Percentiles rank a stretch among this genome's conserved stretches.
phyloP scores from a whole-genome alignment of 1,140 invertebrate species.

The Aphelenchoides avenae region DNA sequence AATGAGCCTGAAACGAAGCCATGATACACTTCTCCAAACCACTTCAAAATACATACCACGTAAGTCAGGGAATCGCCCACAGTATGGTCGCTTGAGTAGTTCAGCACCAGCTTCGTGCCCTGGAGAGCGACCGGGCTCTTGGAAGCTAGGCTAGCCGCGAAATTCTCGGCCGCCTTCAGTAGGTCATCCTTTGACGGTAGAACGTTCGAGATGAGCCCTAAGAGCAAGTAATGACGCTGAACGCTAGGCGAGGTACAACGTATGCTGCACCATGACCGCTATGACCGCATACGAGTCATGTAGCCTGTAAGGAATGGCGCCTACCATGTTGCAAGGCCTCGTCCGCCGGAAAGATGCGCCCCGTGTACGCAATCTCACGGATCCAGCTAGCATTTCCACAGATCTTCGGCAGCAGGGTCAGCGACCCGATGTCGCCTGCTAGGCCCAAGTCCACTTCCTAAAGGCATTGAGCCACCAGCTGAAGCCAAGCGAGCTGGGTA shows the following conservation, averaged over 20 bases:
- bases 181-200: constrained; percentile 19
- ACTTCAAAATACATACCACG: no score
- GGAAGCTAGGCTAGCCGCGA: constrained; percentile 74
- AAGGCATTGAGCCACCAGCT: constrained; percentile 12
- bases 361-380: constrained; percentile 80
- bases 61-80: constrained; percentile 57
- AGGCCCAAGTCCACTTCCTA: constrained; percentile 68
- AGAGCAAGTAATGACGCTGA: constrained; percentile 5
- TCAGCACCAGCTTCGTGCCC: constrained; percentile 71
- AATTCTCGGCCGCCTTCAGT: constrained; percentile 64
- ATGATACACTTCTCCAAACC: no score
- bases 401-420: constrained; percentile 87
- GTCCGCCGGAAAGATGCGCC: constrained; percentile 71
- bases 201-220: constrained; percentile 17
- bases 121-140: constrained; percentile 91
- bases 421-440: constrained; percentile 84
- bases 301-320: no score
- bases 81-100: constrained; percentile 74
- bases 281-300: background rate
- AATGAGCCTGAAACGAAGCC: no score
- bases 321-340: constrained; percentile 74
- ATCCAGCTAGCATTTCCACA: constrained; percentile 79
- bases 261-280: background rate
- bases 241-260: background rate
- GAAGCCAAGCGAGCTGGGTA: constrained; percentile 13